phyloP scores from a whole-genome alignment of 2,113 vertebrate species.

The Halichoeres trimaculatus region DNA sequence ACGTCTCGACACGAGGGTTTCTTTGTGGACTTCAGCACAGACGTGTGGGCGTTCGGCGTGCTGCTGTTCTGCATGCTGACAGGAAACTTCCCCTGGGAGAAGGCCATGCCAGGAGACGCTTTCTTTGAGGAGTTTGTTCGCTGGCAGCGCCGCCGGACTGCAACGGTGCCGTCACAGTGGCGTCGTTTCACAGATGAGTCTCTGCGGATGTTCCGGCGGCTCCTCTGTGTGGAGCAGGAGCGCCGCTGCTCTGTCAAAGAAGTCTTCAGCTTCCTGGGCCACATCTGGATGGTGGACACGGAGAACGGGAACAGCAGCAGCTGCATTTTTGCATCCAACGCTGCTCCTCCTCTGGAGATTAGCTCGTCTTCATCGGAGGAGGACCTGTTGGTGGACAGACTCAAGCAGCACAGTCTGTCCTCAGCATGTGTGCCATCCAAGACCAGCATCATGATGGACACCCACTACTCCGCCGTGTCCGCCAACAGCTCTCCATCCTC shows the following conservation, averaged over 20 bases:
- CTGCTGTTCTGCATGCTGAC: conserved; percentile 88
- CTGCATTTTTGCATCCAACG: neutral
- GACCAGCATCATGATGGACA: conserved; percentile 76
- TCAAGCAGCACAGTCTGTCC: conserved; percentile 84
- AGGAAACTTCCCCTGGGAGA: conserved; percentile 88
- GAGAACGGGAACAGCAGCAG: conserved; percentile 67
- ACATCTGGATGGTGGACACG: conserved; percentile 83
- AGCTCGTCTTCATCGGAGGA: conserved; percentile 81
- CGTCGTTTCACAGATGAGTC: conserved; percentile 84
- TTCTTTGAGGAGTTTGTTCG: conserved; percentile 86
- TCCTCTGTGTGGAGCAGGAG: conserved; percentile 82
- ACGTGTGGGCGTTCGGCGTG: conserved; percentile 87
- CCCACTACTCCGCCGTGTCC: conserved; percentile 76
- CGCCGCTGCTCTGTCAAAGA: conserved; percentile 84
- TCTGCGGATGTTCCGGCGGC: conserved; percentile 83
- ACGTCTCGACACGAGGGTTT: conserved; percentile 79
- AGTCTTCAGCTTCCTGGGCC: conserved; percentile 81
- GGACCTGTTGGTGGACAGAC: conserved; percentile 78
- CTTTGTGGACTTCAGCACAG: conserved; percentile 84
- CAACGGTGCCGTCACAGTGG: conserved; percentile 83
- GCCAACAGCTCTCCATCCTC: conserved; percentile 78
- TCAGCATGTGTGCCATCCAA: conserved; percentile 58
- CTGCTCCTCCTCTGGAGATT: conserved; percentile 65
- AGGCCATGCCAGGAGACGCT: conserved; percentile 80
- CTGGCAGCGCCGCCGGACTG: conserved; percentile 80